Evolutionary conservation across 2,797 vertebrate species (phyloP).

Genomic region (Enteromius viviparus): DNA sequence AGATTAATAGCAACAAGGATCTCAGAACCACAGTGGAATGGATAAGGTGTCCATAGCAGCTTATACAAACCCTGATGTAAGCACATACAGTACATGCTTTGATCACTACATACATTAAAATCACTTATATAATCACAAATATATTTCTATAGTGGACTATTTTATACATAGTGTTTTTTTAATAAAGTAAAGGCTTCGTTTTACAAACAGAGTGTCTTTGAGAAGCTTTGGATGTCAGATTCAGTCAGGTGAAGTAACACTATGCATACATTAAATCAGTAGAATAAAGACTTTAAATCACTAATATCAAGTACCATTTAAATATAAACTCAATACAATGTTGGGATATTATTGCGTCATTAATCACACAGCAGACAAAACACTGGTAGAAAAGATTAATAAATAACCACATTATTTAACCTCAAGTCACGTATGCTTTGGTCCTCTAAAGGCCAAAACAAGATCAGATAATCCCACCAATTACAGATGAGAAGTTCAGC

Average conservation of each 20-base stretch:
- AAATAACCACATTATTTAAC: slow-evolving; percentile 2
- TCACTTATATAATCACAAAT: slow-evolving; percentile 5
- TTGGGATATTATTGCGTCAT: slow-evolving; percentile 50
- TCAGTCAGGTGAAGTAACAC: background rate
- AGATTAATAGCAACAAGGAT: slow-evolving; percentile 16
- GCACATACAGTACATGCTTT: slow-evolving; percentile 32
- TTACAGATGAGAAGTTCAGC: background rate
- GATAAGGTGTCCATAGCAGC: slow-evolving; percentile 31
- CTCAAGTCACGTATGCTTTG: background rate
- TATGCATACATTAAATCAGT: slow-evolving; percentile 11
- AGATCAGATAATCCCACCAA: background rate
- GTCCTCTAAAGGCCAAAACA: background rate
- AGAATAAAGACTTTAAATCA: slow-evolving; percentile 13
- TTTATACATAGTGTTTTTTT: background rate
- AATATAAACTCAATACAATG: slow-evolving; percentile 41
- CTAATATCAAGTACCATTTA: slow-evolving; percentile 20
- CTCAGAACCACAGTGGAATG: slow-evolving; percentile 32
- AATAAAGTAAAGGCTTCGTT: slow-evolving; percentile 14
- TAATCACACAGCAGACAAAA: slow-evolving; percentile 42
- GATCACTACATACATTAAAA: slow-evolving; percentile 23
- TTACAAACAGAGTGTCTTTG: slow-evolving; percentile 14
- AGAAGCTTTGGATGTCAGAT: slow-evolving; percentile 19
- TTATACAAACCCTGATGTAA: slow-evolving; percentile 28
- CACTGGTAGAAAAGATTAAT: slow-evolving; percentile 25
- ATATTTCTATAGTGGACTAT: slow-evolving; percentile 10